Evolutionary conservation across 2,797 vertebrate genomes (phyloP).

Genomic region (Chromis chromis): DNA sequence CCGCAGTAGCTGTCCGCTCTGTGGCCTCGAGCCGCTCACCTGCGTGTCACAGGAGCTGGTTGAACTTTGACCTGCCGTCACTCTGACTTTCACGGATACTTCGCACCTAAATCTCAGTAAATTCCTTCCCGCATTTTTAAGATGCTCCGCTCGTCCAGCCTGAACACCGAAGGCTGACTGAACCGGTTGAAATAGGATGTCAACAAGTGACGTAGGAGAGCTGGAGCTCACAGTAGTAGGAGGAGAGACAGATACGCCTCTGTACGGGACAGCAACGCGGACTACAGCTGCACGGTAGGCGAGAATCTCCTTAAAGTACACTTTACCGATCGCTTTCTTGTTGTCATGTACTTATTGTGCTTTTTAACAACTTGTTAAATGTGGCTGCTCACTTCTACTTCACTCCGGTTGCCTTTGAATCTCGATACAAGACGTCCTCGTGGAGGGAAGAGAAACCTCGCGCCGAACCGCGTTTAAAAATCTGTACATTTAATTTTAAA

Average conservation of each 20-base stretch:
- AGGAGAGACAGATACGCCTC: constrained; percentile 51
- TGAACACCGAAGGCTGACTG: neutral
- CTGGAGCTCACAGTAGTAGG: constrained; percentile 53
- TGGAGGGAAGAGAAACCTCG: neutral
- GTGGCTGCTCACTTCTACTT: neutral
- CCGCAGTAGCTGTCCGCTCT: neutral
- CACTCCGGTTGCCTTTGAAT: neutral
- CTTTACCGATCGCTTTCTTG: neutral
- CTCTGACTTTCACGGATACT: neutral
- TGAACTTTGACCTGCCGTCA: constrained; percentile 51
- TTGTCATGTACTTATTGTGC: fast-evolving
- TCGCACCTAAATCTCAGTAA: neutral
- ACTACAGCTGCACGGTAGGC: constrained; percentile 49
- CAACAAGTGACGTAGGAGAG: constrained; percentile 76
- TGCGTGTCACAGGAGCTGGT: constrained; percentile 26
- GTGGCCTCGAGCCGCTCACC: constrained; percentile 22
- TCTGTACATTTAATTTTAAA: neutral
- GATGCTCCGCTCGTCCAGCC: constrained; percentile 2
- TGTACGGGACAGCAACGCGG: constrained; percentile 9
- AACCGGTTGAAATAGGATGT: constrained; percentile 74
- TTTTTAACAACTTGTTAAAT: neutral
- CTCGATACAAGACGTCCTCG: neutral
- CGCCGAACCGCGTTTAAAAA: constrained; percentile 31
- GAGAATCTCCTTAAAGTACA: neutral
- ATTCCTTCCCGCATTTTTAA: constrained; percentile 13